Conservation (phyloP, 2,888 invertebrate genomes). For the Ethmia dodecea region DNA sequence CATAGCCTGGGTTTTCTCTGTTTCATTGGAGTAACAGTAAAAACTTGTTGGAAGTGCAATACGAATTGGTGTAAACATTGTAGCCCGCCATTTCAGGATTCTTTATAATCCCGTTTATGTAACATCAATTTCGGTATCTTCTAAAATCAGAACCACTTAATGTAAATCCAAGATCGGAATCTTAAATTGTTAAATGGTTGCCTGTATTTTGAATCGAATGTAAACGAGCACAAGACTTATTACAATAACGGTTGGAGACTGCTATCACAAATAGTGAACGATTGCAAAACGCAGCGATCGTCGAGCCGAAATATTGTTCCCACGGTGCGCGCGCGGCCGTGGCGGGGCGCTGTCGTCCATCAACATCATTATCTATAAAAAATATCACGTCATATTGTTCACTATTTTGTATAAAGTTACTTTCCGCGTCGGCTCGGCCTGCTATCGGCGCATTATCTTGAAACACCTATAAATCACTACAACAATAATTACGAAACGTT, state of each 20-base stretch:
- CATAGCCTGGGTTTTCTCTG: constrained; percentile 44
- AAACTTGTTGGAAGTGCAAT: constrained; percentile 9
- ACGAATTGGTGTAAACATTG: constrained; percentile 18
- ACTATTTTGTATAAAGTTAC: constrained; percentile 71
- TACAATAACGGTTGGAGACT: constrained; percentile 37
- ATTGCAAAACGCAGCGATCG: constrained; percentile 63
- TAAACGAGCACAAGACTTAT: constrained; percentile 21
- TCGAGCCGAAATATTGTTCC: constrained; percentile 67
- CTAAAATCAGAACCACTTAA: too few relatives aligned
- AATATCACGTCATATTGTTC: constrained; percentile 76
- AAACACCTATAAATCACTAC: constrained; percentile 65
- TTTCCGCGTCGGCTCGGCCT: constrained; percentile 47
- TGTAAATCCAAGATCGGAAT: too few relatives aligned
- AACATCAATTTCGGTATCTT: too few relatives aligned
- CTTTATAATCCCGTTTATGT: too few relatives aligned
- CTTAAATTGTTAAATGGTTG: too few relatives aligned
- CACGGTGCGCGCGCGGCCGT: constrained; percentile 55
- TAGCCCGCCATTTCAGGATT: background rate
- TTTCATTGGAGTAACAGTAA: constrained; percentile 24
- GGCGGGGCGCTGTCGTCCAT: constrained; percentile 62
- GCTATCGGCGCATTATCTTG: constrained; percentile 60
- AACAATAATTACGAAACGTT: constrained; percentile 59
- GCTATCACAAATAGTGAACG: constrained; percentile 47
- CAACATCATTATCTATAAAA: constrained; percentile 76
- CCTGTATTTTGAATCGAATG: constrained; percentile 1